phyloP scores from a whole-genome alignment of 2,113 vertebrate genomes.

The Silurus meridionalis region DNA sequence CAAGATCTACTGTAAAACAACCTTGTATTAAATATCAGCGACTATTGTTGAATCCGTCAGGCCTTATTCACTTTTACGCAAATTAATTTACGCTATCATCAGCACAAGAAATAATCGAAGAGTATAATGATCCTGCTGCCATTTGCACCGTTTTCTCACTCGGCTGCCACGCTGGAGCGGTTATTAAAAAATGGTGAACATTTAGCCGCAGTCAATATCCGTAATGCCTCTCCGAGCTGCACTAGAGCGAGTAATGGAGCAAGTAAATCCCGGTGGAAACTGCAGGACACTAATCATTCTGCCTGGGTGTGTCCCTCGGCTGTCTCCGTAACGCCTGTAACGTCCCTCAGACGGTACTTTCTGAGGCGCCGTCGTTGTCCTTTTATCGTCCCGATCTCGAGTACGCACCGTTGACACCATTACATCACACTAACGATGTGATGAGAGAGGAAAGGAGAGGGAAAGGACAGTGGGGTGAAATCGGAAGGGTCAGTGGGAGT shows the following conservation, averaged over 20 bases:
- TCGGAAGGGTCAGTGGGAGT: background rate
- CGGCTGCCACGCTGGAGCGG: background rate
- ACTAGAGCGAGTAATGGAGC: constrained; percentile 36
- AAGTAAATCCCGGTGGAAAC: constrained; percentile 37
- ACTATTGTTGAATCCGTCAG: background rate
- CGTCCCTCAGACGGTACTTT: background rate
- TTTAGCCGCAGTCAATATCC: constrained; percentile 32
- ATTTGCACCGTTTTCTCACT: constrained; percentile 25
- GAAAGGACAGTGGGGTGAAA: background rate
- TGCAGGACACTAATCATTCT: constrained; percentile 24
- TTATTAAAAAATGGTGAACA: constrained; percentile 37
- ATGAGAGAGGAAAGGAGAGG: background rate
- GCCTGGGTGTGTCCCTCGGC: constrained; percentile 24
- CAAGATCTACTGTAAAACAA: no score
- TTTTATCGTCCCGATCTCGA: constrained; percentile 2
- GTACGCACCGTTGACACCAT: background rate
- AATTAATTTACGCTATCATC: background rate
- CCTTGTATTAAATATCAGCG: no score
- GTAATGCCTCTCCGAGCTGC: constrained; percentile 37
- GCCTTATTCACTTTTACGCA: background rate
- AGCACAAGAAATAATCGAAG: constrained; percentile 7
- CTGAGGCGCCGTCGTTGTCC: background rate
- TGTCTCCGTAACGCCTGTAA: constrained; percentile 21
- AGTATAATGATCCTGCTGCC: background rate
- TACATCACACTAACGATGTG: constrained; percentile 13